Evolutionary conservation across 2,113 vertebrate genomes (phyloP), one percentile per base, ranked within the genome.

Genomic region (Anguilla rostrata): DNA sequence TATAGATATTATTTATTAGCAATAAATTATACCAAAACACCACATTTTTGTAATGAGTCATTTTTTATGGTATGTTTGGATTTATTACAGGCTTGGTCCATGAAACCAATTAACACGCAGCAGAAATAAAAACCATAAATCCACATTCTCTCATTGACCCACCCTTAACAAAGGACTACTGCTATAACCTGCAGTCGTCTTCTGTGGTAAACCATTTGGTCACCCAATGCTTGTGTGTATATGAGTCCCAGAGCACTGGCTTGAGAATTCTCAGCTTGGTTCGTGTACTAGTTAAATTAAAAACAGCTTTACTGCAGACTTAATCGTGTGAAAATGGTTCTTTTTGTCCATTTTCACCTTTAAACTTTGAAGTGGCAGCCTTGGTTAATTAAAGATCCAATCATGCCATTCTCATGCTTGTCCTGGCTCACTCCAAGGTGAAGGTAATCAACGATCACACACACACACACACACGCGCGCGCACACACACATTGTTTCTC

Each of bases 391-490:
- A 66, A 39, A 29, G 41, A 82, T 8, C 14, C 83, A 39, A 71
- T 15, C 57, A 9, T 26, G 34, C 20, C 63, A 78, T 75, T 22
- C 5, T 75, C 12, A n/a, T 16, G 71, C 29, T 56, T 78, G n/a
- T 41, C 34, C 41, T 78, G 80, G 79, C 80, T 88, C 80, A 14
- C 15, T 7, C 88, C 86, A 95, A 93, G 90, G 91, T 92, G 83
- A 91, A 86, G 80, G 83, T 84, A 92, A 92, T 92, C 88, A 91
- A 88, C 82, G 20, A 11, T 79, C 63, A 83, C 40, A 57, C 18
- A 83, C 79, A 15, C 6, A 14, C 11, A 63, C 80, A 71, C 40
- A 83, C 9, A 22, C 39, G 60, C 81, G 22, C 4, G 3, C 57
- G 49, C 56, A 88, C 34, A 29, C 20, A 39, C 81, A 53, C 49